phyloP scores from a whole-genome alignment of 1,140 invertebrate genomes.

The Semibalanus balanoides region DNA sequence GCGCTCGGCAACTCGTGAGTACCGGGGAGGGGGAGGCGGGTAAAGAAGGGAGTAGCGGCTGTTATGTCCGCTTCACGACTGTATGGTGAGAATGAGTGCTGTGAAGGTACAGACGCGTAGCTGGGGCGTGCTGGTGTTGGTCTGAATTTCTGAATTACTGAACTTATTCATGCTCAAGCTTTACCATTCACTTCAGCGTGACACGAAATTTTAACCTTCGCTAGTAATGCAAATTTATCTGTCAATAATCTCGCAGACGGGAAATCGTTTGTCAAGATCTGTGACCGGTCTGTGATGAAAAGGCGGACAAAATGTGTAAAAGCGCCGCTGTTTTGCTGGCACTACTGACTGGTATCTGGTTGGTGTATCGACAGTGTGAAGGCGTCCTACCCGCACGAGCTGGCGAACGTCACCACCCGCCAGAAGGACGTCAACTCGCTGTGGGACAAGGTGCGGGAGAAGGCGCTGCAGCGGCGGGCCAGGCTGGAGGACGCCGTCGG shows the following conservation, averaged over 20 bases:
- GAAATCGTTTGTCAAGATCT: too few species aligned
- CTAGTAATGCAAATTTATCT: too few species aligned
- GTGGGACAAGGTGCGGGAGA: constrained; percentile 70
- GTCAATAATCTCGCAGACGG: constrained; percentile 5
- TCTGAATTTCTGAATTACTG: too few species aligned
- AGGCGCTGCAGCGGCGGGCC: constrained; percentile 60
- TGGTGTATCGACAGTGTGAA: constrained; percentile 12
- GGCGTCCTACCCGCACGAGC: constrained; percentile 78
- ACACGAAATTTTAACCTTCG: too few species aligned
- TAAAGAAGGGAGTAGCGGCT: background rate
- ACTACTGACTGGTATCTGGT: constrained; percentile 26
- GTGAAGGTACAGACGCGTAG: too few species aligned
- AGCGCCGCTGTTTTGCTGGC: constrained; percentile 14
- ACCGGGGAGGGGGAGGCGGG: background rate
- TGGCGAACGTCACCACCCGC: constrained; percentile 62
- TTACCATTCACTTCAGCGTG: too few species aligned
- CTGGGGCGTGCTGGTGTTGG: too few species aligned
- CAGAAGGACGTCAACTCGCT: constrained; percentile 69
- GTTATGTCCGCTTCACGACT: background rate
- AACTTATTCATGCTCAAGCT: too few species aligned
- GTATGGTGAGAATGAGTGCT: background rate
- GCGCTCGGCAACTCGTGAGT: background rate
- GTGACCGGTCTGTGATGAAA: too few species aligned
- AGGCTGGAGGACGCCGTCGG: constrained; percentile 83
- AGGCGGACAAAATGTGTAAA: too few species aligned